A percentile compares a stretch with the other conserved stretches of the same genome.
Evolutionary conservation across 2,888 invertebrate species (phyloP).

Genomic region (Nysson spinosus): DNA sequence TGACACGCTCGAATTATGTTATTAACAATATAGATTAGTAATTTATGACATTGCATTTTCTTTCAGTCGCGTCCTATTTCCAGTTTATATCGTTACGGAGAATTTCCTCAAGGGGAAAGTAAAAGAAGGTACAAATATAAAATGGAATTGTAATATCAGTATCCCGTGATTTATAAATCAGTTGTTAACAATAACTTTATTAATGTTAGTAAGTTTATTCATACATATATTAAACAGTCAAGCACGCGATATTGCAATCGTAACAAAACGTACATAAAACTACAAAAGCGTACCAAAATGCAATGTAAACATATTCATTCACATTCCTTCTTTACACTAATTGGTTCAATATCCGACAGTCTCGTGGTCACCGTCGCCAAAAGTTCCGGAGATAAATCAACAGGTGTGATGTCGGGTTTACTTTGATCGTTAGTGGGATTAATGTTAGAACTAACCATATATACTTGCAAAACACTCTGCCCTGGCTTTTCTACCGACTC

Average conservation of each 20-base stretch:
- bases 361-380: conserved; percentile 69
- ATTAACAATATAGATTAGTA: conserved; percentile 54
- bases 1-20: conserved; percentile 84
- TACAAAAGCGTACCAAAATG: conserved; percentile 8
- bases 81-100: neutral
- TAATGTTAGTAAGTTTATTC: neutral
- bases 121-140: neutral
- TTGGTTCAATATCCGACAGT: conserved; percentile 47
- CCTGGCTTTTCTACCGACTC: conserved; percentile 76
- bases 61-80: neutral
- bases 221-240: conserved; percentile 1
- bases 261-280: neutral
- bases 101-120: no score
- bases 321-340: conserved; percentile 40
- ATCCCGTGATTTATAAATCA: no score
- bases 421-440: conserved; percentile 46
- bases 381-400: conserved; percentile 72
- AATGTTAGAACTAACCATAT: conserved; percentile 77
- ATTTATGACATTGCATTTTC: neutral
- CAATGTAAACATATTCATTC: conserved; percentile 24
- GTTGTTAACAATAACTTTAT: no score
- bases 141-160: neutral
- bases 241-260: neutral
- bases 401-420: conserved; percentile 69
- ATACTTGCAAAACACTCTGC: conserved; percentile 77